Percentiles rank a stretch among this genome's conserved stretches.
These are phyloP conservation scores for Odontocolon sp. DNA, from an alignment of 2,888 invertebrate species.

Conservation along the genomic window DNA sequence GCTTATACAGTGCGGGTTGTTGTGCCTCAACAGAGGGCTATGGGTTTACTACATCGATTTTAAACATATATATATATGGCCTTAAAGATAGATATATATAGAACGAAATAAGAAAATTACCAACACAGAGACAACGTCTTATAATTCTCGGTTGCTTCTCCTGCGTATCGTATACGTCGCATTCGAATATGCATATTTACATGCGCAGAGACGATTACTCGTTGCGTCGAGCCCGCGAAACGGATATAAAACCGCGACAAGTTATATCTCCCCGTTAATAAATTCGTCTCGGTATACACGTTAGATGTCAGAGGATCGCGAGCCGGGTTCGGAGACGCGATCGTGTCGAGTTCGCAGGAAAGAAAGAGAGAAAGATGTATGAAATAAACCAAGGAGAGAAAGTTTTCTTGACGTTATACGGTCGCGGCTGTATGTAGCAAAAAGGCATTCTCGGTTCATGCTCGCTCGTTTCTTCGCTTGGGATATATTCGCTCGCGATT, in stretches of 20 bases:
- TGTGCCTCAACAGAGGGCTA: not conserved
- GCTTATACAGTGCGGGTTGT: not conserved
- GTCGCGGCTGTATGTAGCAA: constrained; percentile 42
- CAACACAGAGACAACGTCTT: not conserved
- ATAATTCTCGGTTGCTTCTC: not conserved
- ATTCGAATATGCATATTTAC: constrained; percentile 34
- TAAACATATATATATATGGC: not conserved
- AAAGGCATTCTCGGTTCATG: constrained; percentile 61
- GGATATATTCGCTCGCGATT: constrained; percentile 72
- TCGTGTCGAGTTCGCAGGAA: not conserved
- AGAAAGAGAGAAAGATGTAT: not conserved
- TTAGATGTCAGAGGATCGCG: constrained; percentile 49
- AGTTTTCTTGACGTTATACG: constrained; percentile 19
- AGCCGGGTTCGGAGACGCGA: constrained; percentile 32
- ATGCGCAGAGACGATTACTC: constrained; percentile 22
- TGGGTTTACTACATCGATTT: not conserved
- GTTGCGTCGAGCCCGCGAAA: constrained; percentile 14
- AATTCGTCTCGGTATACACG: constrained; percentile 70
- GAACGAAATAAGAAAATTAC: not conserved
- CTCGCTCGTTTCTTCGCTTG: constrained; percentile 51
- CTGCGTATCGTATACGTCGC: not conserved
- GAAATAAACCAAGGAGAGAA: constrained; percentile 34
- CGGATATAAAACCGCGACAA: constrained; percentile 62
- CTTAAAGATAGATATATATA: not conserved
- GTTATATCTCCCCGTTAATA: constrained; percentile 66